A percentile compares a stretch with the other conserved stretches of the same genome.
These are phyloP conservation scores for Sicus ferrugineus DNA, from an alignment of 2,888 invertebrate genomes.

Conservation along the genomic window DNA sequence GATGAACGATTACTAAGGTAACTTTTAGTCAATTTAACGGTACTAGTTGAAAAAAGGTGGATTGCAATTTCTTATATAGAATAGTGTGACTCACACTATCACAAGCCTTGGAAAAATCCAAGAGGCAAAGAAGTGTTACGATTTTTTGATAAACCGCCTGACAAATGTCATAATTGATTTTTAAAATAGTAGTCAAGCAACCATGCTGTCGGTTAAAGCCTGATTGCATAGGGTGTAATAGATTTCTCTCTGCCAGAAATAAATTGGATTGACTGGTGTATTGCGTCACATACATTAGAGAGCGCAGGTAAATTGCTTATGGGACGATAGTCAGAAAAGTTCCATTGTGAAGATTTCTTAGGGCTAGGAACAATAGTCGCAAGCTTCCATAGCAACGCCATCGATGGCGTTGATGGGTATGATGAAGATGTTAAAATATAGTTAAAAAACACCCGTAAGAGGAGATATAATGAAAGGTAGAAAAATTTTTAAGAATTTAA, in stretches of 20 bases:
- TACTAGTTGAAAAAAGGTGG: too few species aligned
- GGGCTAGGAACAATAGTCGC: background rate
- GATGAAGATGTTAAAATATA: background rate
- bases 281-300: background rate
- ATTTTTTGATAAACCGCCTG: background rate
- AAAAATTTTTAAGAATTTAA: background rate
- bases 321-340: background rate
- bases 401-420: too few species aligned
- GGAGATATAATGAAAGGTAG: background rate
- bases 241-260: background rate
- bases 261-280: background rate
- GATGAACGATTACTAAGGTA: too few species aligned
- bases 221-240: background rate
- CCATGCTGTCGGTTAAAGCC: background rate
- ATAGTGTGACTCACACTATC: too few species aligned
- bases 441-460: background rate
- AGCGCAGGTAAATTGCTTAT: background rate
- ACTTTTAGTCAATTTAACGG: too few species aligned
- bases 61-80: too few species aligned
- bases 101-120: too few species aligned
- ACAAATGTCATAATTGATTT: background rate
- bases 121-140: background rate
- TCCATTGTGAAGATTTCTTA: background rate
- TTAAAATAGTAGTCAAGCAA: background rate
- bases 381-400: background rate